Percentiles rank a stretch among this genome's conserved stretches.
phyloP scores from a whole-genome alignment of 2,113 vertebrate genomes.

The Cinclus mexicanus region DNA sequence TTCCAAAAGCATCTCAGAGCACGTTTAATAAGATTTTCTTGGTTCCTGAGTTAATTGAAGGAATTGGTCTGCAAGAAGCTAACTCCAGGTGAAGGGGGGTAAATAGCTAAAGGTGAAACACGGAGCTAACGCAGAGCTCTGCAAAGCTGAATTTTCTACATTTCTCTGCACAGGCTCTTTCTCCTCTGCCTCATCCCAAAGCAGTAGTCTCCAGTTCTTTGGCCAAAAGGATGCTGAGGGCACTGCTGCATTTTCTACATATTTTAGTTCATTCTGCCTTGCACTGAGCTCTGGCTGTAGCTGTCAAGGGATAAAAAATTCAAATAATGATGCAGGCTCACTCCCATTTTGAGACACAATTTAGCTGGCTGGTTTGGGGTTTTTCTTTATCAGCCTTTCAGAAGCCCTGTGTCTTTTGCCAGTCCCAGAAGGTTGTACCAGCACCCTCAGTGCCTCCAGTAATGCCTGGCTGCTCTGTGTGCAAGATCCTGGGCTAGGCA shows the following conservation, averaged over 20 bases:
- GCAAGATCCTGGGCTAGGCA: background rate
- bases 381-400: background rate
- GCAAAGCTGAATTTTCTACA: background rate
- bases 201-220: background rate
- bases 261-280: background rate
- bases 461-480: background rate
- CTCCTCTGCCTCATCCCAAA: background rate
- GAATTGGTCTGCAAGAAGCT: background rate
- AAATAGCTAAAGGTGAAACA: background rate
- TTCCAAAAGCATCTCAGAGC: background rate
- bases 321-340: background rate
- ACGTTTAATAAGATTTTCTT: background rate
- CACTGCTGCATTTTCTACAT: background rate
- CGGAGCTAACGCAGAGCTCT: background rate
- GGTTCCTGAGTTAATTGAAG: background rate
- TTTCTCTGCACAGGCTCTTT: background rate
- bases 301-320: background rate
- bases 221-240: background rate
- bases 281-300: background rate
- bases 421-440: background rate
- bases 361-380: background rate
- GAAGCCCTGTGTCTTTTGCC: background rate
- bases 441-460: too few species aligned
- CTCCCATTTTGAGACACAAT: background rate
- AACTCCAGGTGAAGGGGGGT: background rate